phyloP scores from a whole-genome alignment of 2,888 invertebrate genomes.

The Dione juno region DNA sequence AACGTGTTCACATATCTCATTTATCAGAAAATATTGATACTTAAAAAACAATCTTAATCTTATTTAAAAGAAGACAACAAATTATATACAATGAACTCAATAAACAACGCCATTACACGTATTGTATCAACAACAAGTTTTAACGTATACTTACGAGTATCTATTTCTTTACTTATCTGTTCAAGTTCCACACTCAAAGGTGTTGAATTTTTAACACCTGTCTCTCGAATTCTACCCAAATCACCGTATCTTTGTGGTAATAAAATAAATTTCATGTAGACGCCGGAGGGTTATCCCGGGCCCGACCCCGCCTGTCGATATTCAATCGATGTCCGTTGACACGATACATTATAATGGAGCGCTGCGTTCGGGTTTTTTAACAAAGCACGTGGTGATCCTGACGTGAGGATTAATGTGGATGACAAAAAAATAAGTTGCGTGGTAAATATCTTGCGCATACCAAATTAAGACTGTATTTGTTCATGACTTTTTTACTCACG shows the following conservation, averaged over 20 bases:
- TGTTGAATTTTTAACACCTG: constrained; percentile 83
- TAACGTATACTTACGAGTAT: constrained; percentile 61
- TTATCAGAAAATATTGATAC: constrained; percentile 63
- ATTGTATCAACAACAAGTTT: constrained; percentile 73
- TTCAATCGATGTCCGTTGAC: constrained; percentile 82
- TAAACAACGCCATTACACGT: constrained; percentile 62
- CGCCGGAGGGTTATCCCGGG: constrained; percentile 78
- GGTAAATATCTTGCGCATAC: constrained; percentile 70
- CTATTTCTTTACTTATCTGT: constrained; percentile 76
- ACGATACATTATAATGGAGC: constrained; percentile 82
- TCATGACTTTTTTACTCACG: constrained; percentile 37
- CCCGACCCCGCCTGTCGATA: constrained; percentile 70
- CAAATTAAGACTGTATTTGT: constrained; percentile 68
- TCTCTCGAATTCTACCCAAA: constrained; percentile 80
- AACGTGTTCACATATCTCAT: constrained; percentile 66
- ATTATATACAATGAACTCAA: constrained; percentile 64
- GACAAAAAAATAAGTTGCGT: constrained; percentile 67
- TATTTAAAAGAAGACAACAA: constrained; percentile 60
- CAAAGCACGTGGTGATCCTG: constrained; percentile 82
- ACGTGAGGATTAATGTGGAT: constrained; percentile 81
- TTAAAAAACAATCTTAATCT: constrained; percentile 56
- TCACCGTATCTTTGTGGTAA: constrained; percentile 80
- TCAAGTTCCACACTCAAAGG: constrained; percentile 69
- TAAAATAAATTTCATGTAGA: constrained; percentile 82
- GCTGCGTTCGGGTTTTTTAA: constrained; percentile 74